Base-by-base conservation (phyloP, 1,140 invertebrate species). In the Megathymus violae region DNA sequence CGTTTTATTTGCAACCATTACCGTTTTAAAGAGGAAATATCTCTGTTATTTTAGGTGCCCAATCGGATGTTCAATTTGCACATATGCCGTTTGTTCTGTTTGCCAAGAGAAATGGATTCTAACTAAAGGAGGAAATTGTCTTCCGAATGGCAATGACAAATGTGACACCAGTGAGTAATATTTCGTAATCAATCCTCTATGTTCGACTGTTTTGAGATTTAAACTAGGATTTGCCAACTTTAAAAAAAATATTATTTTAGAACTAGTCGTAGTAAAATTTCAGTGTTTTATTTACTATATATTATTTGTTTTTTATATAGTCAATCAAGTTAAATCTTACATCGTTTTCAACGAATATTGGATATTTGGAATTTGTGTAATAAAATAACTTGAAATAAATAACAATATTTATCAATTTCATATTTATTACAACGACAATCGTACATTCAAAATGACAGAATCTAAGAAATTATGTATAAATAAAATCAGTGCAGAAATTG, bases 61-160 rank as follows among this genome's bases (percentile, higher is more conserved):
- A 2, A 93, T 93, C 17, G 95, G 95, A 50, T 97, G 96, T 82
- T 92, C 92, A 27, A 93, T 94, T 40, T 96, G 96, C 75, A 93
- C 93, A 44, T 93, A 91, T 43, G 92, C 92, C 16, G 67, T 92
- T 61, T 97, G 96, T 85, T 92, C 94, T 14, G 93, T 93, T 62
- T 96, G 96, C 78, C 80, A 94, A 65, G 84, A 93, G 0, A 95
- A 95, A 65, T 96, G 95, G 95, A 92, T 91, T 61, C 80, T 95
- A 19, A 95, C 93, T 77, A 94, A 94, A 73, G 95, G 94, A 61
- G 93, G 93, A 36, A 91, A 93, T 34, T 96, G 96, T 83, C 92
- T 94, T 15, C 93, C 94, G 0, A 89, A 93, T 47, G 94, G 93
- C 51, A 94, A 94, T 71, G 93, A 94, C 47, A 93, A 93, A 61